Percentiles rank a stretch among this genome's conserved stretches.
Conservation (phyloP, 2,797 vertebrate species). For the Carcharodon carcharias region DNA sequence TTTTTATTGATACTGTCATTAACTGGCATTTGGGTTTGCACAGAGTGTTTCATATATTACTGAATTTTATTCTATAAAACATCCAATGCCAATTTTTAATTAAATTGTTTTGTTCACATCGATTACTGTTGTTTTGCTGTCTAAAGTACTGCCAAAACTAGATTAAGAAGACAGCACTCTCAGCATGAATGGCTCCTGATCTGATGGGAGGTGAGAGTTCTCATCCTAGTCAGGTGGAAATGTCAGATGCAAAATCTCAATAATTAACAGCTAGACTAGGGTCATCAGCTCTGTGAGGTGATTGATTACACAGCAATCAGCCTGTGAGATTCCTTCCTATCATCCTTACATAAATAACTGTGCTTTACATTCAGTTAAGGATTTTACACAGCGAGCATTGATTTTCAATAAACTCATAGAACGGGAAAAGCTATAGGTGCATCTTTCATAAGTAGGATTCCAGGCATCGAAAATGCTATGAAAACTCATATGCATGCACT, state of each 20-base stretch:
- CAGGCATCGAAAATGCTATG: neutral
- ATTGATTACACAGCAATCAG: neutral
- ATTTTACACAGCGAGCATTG: neutral
- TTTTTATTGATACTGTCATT: neutral
- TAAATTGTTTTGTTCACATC: neutral
- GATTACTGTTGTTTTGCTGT: neutral
- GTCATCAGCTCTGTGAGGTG: neutral
- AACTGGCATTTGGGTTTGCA: neutral
- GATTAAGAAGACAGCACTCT: slow-evolving; percentile 13
- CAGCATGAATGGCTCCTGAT: slow-evolving; percentile 7
- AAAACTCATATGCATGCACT: neutral
- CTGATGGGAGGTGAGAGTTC: neutral
- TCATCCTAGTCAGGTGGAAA: neutral
- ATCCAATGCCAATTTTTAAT: slow-evolving; percentile 5
- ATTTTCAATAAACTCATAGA: neutral
- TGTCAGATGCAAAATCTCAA: neutral
- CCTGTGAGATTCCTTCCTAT: neutral
- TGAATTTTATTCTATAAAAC: neutral
- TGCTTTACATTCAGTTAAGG: neutral
- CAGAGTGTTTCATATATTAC: too few species aligned
- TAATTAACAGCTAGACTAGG: neutral
- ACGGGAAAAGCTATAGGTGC: neutral
- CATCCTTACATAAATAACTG: neutral
- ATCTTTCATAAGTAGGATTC: neutral
- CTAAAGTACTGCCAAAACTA: neutral